phyloP scores from a whole-genome alignment of 2,113 vertebrate species.

The Corythoichthys intestinalis region DNA sequence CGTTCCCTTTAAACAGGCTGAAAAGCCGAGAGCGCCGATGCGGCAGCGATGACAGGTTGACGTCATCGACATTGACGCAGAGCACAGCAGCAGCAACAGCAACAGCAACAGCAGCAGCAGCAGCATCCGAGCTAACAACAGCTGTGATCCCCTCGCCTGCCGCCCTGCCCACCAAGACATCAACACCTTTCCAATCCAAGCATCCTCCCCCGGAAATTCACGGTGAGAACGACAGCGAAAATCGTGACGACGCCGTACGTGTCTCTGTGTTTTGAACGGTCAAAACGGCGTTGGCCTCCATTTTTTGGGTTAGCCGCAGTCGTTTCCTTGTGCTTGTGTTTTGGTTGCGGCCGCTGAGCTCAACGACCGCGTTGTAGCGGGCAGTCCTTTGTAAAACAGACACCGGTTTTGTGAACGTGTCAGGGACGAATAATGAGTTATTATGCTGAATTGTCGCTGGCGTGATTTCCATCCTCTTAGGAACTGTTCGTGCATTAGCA shows the following conservation, averaged over 20 bases:
- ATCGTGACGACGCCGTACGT: not conserved
- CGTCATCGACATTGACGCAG: conserved; percentile 72
- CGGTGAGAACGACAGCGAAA: conserved; percentile 63
- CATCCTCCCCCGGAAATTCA: conserved; percentile 55
- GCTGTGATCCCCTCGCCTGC: conserved; percentile 18
- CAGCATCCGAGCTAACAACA: conserved; percentile 43
- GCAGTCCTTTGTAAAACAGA: not conserved
- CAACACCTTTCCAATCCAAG: conserved; percentile 40
- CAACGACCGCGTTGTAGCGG: not conserved
- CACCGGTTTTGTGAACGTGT: not conserved
- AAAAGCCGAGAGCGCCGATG: conserved; percentile 29
- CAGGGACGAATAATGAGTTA: conserved; percentile 9
- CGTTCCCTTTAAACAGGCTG: not conserved
- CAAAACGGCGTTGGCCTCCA: conserved; percentile 3
- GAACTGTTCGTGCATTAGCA: conserved; percentile 34
- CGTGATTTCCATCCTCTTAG: conserved; percentile 31
- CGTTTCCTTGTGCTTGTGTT: not conserved
- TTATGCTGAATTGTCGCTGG: conserved; percentile 15
- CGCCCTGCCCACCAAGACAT: conserved; percentile 25
- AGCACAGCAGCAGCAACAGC: conserved; percentile 31
- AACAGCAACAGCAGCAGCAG: conserved; percentile 31
- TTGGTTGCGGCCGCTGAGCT: not conserved
- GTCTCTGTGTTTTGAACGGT: not conserved
- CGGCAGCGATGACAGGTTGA: conserved; percentile 60
- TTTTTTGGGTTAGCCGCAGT: not conserved